phyloP scores from a whole-genome alignment of 2,888 invertebrate species.

The Drosophila kambysellisi region DNA sequence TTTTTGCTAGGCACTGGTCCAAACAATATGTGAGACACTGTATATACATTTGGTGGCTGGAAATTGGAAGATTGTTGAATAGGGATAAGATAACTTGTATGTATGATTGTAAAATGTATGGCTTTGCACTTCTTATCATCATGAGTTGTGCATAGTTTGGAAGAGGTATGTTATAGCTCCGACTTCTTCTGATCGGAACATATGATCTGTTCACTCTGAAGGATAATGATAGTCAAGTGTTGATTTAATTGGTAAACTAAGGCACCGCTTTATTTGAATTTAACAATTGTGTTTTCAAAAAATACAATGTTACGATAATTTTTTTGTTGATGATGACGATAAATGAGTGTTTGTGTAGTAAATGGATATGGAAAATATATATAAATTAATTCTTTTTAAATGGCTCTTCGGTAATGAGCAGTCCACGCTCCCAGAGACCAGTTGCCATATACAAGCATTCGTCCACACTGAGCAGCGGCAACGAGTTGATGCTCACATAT shows the following conservation, averaged over 20 bases:
- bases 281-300: neutral
- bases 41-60: neutral
- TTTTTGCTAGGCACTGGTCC: no score
- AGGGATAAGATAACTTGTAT: neutral
- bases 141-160: neutral
- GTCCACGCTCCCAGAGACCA: conserved; percentile 93
- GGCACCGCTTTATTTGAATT: neutral
- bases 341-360: neutral
- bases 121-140: neutral
- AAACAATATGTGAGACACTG: no score
- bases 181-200: neutral
- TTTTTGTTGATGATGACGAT: neutral
- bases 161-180: neutral
- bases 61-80: neutral
- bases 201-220: neutral
- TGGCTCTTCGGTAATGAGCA: conserved; percentile 88
- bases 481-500: conserved; percentile 89
- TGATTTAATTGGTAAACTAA: neutral
- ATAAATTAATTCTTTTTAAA: conserved; percentile 46
- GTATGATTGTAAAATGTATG: neutral
- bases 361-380: neutral
- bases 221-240: neutral
- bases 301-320: neutral
- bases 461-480: conserved; percentile 89
- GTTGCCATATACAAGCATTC: conserved; percentile 89